These are phyloP conservation scores for Leptarthrus brevirostris DNA, from an alignment of 2,888 invertebrate genomes.

Conservation along the genomic window DNA sequence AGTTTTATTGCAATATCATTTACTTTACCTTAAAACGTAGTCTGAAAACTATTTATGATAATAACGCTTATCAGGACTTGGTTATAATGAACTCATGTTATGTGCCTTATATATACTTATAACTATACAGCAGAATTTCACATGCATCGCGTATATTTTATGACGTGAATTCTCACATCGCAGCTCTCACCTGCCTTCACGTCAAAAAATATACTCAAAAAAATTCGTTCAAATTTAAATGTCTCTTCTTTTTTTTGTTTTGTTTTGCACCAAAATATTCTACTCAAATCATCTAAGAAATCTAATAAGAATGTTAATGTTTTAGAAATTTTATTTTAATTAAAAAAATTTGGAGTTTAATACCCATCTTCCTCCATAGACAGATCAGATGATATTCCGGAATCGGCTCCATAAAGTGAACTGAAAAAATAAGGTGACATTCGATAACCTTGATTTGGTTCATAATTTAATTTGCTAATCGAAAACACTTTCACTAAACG, in stretches of 20 bases:
- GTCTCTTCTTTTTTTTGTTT: constrained; percentile 1
- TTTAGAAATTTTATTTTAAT: constrained; percentile 7
- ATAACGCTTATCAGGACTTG: too few relatives aligned
- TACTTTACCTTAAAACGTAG: too few relatives aligned
- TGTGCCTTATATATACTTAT: too few relatives aligned
- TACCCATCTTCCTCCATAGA: constrained; percentile 88
- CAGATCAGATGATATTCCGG: constrained; percentile 81
- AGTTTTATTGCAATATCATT: too few relatives aligned
- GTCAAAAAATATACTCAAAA: constrained; percentile 59
- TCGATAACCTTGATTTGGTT: background rate
- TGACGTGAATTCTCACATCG: constrained; percentile 61
- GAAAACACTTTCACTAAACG: too few relatives aligned
- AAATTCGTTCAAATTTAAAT: constrained; percentile 55
- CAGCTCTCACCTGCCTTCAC: constrained; percentile 62
- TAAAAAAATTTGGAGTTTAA: constrained; percentile 54
- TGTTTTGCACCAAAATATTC: constrained; percentile 37
- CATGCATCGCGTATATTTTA: constrained; percentile 60
- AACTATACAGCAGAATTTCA: constrained; percentile 53
- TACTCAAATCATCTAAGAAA: constrained; percentile 20
- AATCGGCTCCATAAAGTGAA: constrained; percentile 83
- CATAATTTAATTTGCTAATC: background rate
- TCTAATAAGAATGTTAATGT: constrained; percentile 11
- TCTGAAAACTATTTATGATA: too few relatives aligned
- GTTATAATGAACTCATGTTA: too few relatives aligned
- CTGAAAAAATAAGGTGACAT: too few relatives aligned